These are phyloP conservation scores for Gopherus flavomarginatus DNA, from an alignment of 2,113 vertebrate species.

Conservation along the genomic window DNA sequence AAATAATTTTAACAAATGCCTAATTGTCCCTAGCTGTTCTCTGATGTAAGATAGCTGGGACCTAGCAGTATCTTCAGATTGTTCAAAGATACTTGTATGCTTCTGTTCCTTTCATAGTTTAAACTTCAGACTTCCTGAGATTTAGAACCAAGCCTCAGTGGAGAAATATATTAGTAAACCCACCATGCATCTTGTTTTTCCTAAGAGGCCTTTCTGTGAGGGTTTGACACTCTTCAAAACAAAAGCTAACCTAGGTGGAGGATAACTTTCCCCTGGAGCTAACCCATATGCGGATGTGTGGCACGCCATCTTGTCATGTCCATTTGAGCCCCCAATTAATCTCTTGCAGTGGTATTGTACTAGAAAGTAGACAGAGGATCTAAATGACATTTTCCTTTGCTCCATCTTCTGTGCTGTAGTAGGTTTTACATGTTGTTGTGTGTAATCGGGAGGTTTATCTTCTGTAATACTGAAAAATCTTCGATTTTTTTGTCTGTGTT, in stretches of 20 bases:
- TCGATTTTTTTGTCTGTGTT: constrained; percentile 13
- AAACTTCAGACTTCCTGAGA: neutral
- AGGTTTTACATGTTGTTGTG: neutral
- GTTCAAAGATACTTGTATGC: neutral
- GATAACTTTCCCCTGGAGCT: neutral
- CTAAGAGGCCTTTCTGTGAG: neutral
- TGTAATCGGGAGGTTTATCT: neutral
- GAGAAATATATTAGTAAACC: neutral
- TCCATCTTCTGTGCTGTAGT: neutral
- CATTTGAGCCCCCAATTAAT: neutral
- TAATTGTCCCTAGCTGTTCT: neutral
- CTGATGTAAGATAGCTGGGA: neutral
- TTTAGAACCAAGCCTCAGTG: neutral
- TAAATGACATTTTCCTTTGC: neutral
- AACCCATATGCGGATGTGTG: neutral
- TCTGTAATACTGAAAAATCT: constrained; percentile 10
- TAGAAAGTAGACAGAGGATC: neutral
- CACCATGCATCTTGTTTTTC: neutral
- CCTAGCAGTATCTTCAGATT: neutral
- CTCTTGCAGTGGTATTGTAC: neutral
- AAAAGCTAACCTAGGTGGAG: neutral
- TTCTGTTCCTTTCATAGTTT: neutral
- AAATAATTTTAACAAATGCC: neutral
- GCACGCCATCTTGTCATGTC: neutral
- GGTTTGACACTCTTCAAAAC: neutral